Evolutionary conservation across 2,113 vertebrate genomes (phyloP), one percentile per base, ranked within the genome.

Genomic region (Taurulus bubalis): DNA sequence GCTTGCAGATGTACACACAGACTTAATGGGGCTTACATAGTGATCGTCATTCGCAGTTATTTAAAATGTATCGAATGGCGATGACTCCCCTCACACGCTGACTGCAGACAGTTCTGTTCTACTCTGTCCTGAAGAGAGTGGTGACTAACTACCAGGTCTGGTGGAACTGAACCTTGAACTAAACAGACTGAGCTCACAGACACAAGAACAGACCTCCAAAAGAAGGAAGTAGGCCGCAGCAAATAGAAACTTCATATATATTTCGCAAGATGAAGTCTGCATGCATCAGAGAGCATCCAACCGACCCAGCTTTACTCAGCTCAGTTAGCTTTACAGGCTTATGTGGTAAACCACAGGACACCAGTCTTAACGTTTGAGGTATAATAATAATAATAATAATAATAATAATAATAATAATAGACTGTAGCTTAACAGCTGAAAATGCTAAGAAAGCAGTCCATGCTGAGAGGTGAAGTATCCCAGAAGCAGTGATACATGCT

Each of bases 141-240:
- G 65, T 89, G 78, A 87, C 71, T 86, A 85, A 88, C 70, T 45
- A 77, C 77, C 24, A 60, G 82, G 49, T 89, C 69, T 86, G 76
- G 26, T 68, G 34, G 22, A 79, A 60, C 42, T 80, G 59, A 80
- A 82, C 71, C 51, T 71, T 89, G 59, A 77, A 70, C 32, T 91
- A 20, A 86, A 86, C 79, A 85, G 68, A 79, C 6, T 84, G 65
- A 86, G 58, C 49, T 69, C 59, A 58, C 15, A 82, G 24, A 67
- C 58, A 79, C 36, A 72, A 65, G 40, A 49, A 65, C 56, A 82
- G 77, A 77, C 47, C 38, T 75, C 30, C 22, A 83, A 26, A 84
- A 75, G 72, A 38, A 70, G 70, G n/a, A 68, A 78, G 67, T 56
- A 64, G 42, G 22, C 18, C 16, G 67, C 14, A 30, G 51, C 62